Conservation (phyloP, 1,140 invertebrate genomes). For the roundworm (Caenorhabditis elegans) region WBcel235 BX284606.5:10830001-10830500, state of each 20-base stretch:
- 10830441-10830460: too few species aligned
- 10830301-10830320: background rate
- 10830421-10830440: too few species aligned
- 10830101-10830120: slow-evolving; percentile 62
- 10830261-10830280: slow-evolving; percentile 11
- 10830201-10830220: background rate
- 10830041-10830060: slow-evolving; percentile 57
- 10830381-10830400: background rate
- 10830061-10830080: slow-evolving; percentile 63
- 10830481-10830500: too few species aligned
- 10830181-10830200: too few species aligned
- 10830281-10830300: background rate
- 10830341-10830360: background rate
- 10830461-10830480: too few species aligned
- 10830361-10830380: background rate
- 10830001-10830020: background rate
- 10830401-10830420: too few species aligned
- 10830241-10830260: background rate
- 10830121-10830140: too few species aligned
- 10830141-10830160: too few species aligned
- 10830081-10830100: slow-evolving; percentile 61
- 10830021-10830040: slow-evolving; percentile 61
- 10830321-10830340: background rate
- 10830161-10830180: too few species aligned
- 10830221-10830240: background rate